Evolutionary conservation across 1,140 invertebrate genomes (phyloP), one percentile per base, ranked within the genome.

Genomic region (Campoletis sonorensis): DNA sequence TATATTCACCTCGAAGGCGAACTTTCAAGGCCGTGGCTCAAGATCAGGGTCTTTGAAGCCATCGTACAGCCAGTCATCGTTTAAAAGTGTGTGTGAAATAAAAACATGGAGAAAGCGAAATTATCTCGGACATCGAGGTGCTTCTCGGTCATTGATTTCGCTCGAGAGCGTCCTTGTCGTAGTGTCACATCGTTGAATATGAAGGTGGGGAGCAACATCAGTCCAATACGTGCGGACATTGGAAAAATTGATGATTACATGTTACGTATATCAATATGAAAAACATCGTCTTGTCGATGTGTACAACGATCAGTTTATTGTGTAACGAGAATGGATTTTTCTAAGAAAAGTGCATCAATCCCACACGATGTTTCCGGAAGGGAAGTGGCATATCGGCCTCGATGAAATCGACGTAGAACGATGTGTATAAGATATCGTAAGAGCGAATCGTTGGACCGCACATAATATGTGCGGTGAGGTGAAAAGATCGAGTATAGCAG

Each of bases 1-100:
- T 45, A 75, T 75, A 54, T 75, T 75, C 72, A 75, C 72, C 72
- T 75, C 72, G 23, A 18, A 54, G 45, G 72, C 45, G 7, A 75
- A 75, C 72, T 75, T 75, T 54, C 72, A 75, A 75, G 72, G 72
- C 26, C 72, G 45, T 54, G 45, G 30, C 11, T 75, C 72, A 75
- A 75, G 72, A 75, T 75, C 72, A 75, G 13, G 45, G 72, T 75
- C 49, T 49, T 37, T 0, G 61, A 7, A 30, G 68, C 40, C 70
- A 72, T 37, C 18, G 68, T 40, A 71, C 27, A 70, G 16, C n/a
- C 37, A 71, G 68, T 18, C 67, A 33, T 18, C 0, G 0, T 70
- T 26, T 4, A 27, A 23, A 27, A 23, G n/a, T 23, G 37, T 72
- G 72, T 70, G 72, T 16, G 23, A 30, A 11, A 27, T 11, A 54